Evolutionary conservation across 2,113 vertebrate genomes (phyloP), one percentile per base, ranked within the genome.

Genomic region (Ammodramus savannarum): DNA sequence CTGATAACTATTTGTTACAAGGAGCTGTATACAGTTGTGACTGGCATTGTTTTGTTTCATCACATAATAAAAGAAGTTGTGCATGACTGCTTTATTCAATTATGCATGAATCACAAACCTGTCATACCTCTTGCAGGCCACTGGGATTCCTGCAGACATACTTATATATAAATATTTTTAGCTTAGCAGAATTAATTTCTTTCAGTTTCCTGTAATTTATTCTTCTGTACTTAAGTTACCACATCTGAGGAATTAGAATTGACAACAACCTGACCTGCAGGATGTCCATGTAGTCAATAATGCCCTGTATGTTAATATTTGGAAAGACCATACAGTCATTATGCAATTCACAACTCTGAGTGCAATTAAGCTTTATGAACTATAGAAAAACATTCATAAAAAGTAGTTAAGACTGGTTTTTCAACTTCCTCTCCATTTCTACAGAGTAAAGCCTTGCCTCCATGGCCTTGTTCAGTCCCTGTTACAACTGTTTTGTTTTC

Each of bases 11-110:
- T 68, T 87, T 89, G 75, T 76, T 82, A 91, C 0, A 1, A 91
- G 57, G 43, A 90, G 46, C 58, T 83, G 58, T n/a, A 65, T n/a
- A 75, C 66, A 89, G 89, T 66, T 77, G 77, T 87, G 85, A 87
- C 85, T 71, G 82, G 55, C 71, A 82, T 16, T 76, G 71, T 79
- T 91, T 91, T 93, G 75, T 80, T 91, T 87, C n/a, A 73, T 48
- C 82, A 79, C 38, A 63, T 69, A 75, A 92, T 75, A 76, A 66
- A 83, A 89, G 66, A 63, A 90, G 85, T 77, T 87, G 75, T 85
- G 91, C 87, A 78, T 34, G 79, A 93, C 3, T 91, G 78, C 87
- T 95, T 94, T 83, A 69, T 80, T 96, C 63, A 85, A 77, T 96
- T 95, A 85, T 85, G 90, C 67, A 91, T 63, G 51, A 91, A 67